Base-by-base conservation (phyloP, 2,113 vertebrate species). In the Alouatta palliata region DNA sequence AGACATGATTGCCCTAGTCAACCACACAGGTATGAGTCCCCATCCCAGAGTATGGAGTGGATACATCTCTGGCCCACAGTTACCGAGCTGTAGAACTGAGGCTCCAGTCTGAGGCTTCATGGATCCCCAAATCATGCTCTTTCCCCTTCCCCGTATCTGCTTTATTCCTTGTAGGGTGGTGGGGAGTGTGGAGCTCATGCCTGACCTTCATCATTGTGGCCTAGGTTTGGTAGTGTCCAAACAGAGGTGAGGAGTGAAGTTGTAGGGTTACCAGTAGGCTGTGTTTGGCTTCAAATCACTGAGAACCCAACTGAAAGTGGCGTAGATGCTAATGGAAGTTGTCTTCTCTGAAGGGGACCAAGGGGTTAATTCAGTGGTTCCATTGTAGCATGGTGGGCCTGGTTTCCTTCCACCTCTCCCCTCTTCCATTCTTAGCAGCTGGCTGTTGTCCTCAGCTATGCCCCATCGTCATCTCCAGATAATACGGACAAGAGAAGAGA, bases 21-120 rank as follows among this genome's bases (percentile, higher is more conserved):
- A 9, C 20, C 32, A 3, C 0, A 0, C 16, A 32, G 73, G 27
- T 32, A 2, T 9, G 10, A 30, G 30, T 20, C 19, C 10, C 43
- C 70, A 19, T 43, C 54, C 45, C 0, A 1, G n/a, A 56, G 37
- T 5, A 3, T 9, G 19, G 1, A 82, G 90, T 43, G 30, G 40
- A 9, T 6, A 35, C n/a, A 32, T 20, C 23, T 32, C 64, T n/a
- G 19, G 40, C 13, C 47, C 79, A 35, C 2, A 3, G 71, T 79
- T 84, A 19, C n/a, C 8, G 21, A 37, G 23, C 32, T 43, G 14
- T 70, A 43, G 43, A 68, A 80, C 58, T 58, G 56, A 52, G 56
- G 40, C 47, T 70, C 37, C n/a, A 30, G 2, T 43, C n/a, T 83
- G 25, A n/a, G n/a, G 25, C 32, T 54, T 54, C n/a, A 11, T 71